A percentile compares a stretch with the other conserved stretches of the same genome.
Conservation (phyloP, 2,797 vertebrate genomes). For the Odontamblyopus rebecca region DNA sequence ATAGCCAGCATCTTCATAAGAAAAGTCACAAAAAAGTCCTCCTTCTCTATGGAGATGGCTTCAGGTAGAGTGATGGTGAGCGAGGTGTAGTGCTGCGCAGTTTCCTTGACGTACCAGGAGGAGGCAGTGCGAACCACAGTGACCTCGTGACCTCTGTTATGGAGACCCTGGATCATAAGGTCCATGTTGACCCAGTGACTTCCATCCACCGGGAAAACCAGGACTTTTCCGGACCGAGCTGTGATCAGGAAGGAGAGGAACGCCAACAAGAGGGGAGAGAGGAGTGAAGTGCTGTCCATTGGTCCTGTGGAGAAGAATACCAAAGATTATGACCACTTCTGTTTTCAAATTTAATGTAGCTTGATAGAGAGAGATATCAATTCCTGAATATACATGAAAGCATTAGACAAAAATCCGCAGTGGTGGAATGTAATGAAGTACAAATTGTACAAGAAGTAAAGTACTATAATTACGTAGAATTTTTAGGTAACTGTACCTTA, state of each 20-base stretch:
- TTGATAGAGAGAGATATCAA: not conserved
- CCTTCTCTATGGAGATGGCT: constrained; percentile 56
- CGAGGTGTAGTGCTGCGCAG: constrained; percentile 60
- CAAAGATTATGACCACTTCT: not conserved
- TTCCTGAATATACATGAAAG: not conserved
- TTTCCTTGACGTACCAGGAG: constrained; percentile 77
- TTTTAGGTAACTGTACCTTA: too few relatives aligned
- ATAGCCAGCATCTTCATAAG: constrained; percentile 65
- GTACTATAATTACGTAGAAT: too few relatives aligned
- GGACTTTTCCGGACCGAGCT: constrained; percentile 61
- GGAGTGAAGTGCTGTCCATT: constrained; percentile 43
- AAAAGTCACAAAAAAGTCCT: constrained; percentile 64
- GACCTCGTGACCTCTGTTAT: constrained; percentile 67
- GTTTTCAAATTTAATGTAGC: not conserved
- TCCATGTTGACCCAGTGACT: constrained; percentile 83
- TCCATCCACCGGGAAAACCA: constrained; percentile 78
- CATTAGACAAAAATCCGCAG: too few relatives aligned
- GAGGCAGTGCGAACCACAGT: constrained; percentile 67
- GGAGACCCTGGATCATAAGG: constrained; percentile 68
- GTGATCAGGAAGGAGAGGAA: constrained; percentile 17
- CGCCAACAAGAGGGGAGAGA: constrained; percentile 29
- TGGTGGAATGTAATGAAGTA: too few relatives aligned
- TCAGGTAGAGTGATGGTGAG: constrained; percentile 66
- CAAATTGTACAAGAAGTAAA: too few relatives aligned
- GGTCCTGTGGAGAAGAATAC: constrained; percentile 21